Evolutionary conservation across 2,797 vertebrate species (phyloP), one percentile per base, ranked within the genome.

Genomic region (Adrianichthys oophorus): DNA sequence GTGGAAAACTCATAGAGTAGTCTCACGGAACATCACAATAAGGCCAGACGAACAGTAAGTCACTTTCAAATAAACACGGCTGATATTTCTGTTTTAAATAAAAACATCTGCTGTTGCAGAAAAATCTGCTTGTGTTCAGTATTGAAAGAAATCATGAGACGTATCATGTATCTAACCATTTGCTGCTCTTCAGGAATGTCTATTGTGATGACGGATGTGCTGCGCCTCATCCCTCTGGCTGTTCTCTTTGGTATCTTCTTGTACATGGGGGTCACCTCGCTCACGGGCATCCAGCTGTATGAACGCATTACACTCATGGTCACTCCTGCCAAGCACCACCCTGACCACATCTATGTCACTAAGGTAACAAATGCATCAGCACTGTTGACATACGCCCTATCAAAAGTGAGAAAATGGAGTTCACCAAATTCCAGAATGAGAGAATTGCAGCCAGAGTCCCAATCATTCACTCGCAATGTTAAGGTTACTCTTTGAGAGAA

Each of bases 181-280:
- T 17, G 51, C 61, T 19, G 0, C 32, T 56, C 37, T 7, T 52
- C 90, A 96, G 95, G 97, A 52, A 83, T 98, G 90, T 98, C 97
- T 80, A 96, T 98, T 0, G 97, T 96, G 85, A 98, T 99, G 96
- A 95, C 95, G 1, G 92, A 95, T 41, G 86, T 98, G 70, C 91
- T 99, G 59, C 93, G 96, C 48, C 93, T 93, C 86, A 99, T 99
- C 86, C 98, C 98, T 0, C 73, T 99, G 87, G 95, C 98, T 0
- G 98, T 99, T 60, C 94, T 99, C 59, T 99, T 99, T 0, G 98
- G 98, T 32, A 97, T 99, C 79, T 99, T 99, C 89, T 90, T 99
- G 26, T 99, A 99, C 87, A 99, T 99, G 98, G 98, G 98, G 7
- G 92, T 99, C 77, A 99, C 98, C 0, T 99, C 98, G 0, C 91